Conservation (phyloP, 2,113 vertebrate species). For the Alaudala cheleensis region DNA sequence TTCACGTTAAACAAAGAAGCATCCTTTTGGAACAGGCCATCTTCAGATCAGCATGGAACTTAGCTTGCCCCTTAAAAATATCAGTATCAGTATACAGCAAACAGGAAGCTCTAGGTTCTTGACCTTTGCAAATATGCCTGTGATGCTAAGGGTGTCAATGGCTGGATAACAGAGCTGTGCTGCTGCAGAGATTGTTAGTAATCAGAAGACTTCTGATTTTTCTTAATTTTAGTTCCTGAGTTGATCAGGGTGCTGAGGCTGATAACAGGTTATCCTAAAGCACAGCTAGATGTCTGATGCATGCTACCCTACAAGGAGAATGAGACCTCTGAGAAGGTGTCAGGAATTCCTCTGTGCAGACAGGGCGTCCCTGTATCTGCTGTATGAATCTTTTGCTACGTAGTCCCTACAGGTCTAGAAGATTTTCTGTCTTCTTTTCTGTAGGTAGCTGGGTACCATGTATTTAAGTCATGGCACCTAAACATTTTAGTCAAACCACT, state of each 20-base stretch:
- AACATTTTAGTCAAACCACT: not conserved
- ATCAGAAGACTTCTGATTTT: not conserved
- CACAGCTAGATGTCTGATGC: not conserved
- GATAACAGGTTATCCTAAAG: not conserved
- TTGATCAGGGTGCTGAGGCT: not conserved
- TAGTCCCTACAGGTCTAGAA: not conserved
- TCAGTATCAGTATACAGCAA: not conserved
- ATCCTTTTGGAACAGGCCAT: not conserved
- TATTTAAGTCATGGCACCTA: not conserved
- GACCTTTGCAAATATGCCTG: not conserved
- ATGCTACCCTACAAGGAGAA: not conserved
- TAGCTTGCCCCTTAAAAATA: not conserved
- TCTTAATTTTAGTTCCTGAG: not conserved
- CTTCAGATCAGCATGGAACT: not conserved
- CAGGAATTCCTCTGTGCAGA: not conserved
- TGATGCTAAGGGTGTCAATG: not conserved
- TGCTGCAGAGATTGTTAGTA: not conserved
- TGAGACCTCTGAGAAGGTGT: not conserved
- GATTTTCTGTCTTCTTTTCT: not conserved
- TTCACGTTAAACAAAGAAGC: not conserved
- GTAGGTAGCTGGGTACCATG: not conserved
- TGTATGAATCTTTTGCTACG: not conserved
- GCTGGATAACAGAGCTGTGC: not conserved
- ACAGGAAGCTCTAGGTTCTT: not conserved
- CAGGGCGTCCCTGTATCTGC: not conserved